Evolutionary conservation across 1,140 invertebrate genomes (phyloP).

Genomic region (Agrypnia vestita): DNA sequence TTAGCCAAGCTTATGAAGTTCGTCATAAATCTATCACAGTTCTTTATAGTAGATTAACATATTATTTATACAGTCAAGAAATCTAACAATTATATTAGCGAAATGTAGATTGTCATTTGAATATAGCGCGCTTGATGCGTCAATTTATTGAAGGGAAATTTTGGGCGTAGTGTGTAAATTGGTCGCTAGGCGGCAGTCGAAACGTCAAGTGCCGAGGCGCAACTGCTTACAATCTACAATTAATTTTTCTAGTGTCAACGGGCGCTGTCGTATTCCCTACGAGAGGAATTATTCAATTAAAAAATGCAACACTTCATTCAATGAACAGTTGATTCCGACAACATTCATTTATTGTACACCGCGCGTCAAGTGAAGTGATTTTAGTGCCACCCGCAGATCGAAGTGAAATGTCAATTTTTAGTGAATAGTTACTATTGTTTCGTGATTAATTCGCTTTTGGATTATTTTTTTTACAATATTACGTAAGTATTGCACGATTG

Average conservation of each 20-base stretch:
- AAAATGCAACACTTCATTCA: constrained; percentile 1
- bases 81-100: no score
- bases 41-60: no score
- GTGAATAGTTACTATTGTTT: constrained; percentile 3
- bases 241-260: neutral
- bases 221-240: neutral
- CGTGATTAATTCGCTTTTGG: constrained; percentile 7
- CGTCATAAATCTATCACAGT: no score
- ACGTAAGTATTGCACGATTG: constrained; percentile 5
- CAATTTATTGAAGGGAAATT: no score
- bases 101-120: no score
- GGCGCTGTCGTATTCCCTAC: neutral
- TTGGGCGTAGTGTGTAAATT: neutral
- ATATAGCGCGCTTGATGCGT: no score
- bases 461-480: constrained; percentile 21
- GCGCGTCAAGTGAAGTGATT: neutral
- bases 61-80: no score
- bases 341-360: neutral
- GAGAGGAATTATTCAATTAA: constrained; percentile 2
- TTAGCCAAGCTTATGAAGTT: no score
- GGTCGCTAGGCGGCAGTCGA: neutral
- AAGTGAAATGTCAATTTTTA: constrained; percentile 21
- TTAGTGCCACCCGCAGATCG: constrained; percentile 12
- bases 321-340: neutral
- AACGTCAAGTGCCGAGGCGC: neutral